Evolutionary conservation across 92 coral and sea anemone species (phyloP).

Genomic region (Porites lobata): DNA sequence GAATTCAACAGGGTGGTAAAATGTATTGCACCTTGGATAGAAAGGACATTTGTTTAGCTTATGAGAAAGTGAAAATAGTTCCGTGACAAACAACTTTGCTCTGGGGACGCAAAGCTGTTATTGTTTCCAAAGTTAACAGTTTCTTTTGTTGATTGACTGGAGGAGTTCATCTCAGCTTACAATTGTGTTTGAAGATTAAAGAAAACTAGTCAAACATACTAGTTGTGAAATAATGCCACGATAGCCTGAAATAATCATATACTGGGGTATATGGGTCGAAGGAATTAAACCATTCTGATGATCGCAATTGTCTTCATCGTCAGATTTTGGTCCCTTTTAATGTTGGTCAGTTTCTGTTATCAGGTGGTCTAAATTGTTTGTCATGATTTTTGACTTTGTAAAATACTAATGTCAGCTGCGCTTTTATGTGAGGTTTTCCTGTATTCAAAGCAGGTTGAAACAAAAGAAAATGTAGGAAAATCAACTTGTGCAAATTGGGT

Average conservation of each 20-base stretch:
- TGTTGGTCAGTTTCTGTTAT: too few relatives aligned
- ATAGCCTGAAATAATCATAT: not conserved
- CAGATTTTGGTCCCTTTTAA: too few relatives aligned
- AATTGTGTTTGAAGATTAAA: constrained; percentile 1
- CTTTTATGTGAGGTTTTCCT: too few relatives aligned
- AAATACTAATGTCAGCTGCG: too few relatives aligned
- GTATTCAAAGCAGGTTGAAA: too few relatives aligned
- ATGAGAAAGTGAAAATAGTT: not conserved
- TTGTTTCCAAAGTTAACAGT: constrained; percentile 19
- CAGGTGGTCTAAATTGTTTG: too few relatives aligned
- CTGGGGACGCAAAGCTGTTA: not conserved
- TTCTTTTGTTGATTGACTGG: constrained; percentile 1
- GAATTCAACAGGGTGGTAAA: not conserved
- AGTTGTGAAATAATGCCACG: not conserved
- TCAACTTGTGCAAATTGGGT: too few relatives aligned
- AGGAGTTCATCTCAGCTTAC: constrained; percentile 17
- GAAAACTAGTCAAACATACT: not conserved
- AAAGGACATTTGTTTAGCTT: not conserved
- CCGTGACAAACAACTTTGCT: not conserved
- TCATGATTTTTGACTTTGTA: too few relatives aligned
- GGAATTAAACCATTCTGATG: too few relatives aligned
- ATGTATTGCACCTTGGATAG: not conserved
- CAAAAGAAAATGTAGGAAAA: too few relatives aligned
- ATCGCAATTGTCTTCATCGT: too few relatives aligned
- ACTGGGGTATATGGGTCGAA: too few relatives aligned